Percentiles rank a stretch among this genome's conserved stretches.
These are phyloP conservation scores for Butorides virescens DNA, from an alignment of 2,113 vertebrate species.

Conservation along the genomic window DNA sequence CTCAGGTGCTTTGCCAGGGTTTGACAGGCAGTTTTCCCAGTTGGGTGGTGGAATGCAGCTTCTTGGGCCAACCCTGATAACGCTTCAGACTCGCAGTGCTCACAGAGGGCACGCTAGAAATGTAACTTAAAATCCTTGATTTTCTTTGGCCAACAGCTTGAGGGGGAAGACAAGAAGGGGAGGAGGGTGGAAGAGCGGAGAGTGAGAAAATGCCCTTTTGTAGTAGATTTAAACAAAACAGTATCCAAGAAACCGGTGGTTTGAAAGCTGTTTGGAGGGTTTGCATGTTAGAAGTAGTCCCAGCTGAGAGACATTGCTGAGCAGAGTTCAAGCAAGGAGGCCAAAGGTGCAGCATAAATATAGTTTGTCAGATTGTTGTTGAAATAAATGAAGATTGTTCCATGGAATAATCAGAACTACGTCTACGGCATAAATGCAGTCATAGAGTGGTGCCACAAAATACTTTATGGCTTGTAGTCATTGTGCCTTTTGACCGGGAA, in stretches of 20 bases:
- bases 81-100: accelerated
- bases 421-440: background rate
- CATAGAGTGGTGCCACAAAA: background rate
- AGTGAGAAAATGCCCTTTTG: background rate
- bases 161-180: background rate
- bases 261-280: conserved; percentile 31
- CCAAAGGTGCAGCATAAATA: conserved; percentile 63
- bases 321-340: conserved; percentile 61
- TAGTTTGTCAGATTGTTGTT: conserved; percentile 43
- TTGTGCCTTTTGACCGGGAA: conserved; percentile 42
- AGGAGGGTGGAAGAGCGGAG: background rate
- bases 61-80: background rate
- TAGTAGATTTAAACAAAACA: conserved; percentile 33
- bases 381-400: conserved; percentile 46
- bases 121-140: background rate
- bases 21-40: background rate
- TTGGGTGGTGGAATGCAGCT: background rate
- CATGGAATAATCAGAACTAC: background rate
- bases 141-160: background rate
- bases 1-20: background rate
- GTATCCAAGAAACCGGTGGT: conserved; percentile 14
- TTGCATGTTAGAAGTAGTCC: conserved; percentile 48
- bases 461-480: conserved; percentile 20
- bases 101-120: background rate
- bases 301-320: conserved; percentile 50